These are phyloP conservation scores for Enteromius argenteus DNA, from an alignment of 2,797 vertebrate species.

Conservation along the genomic window DNA sequence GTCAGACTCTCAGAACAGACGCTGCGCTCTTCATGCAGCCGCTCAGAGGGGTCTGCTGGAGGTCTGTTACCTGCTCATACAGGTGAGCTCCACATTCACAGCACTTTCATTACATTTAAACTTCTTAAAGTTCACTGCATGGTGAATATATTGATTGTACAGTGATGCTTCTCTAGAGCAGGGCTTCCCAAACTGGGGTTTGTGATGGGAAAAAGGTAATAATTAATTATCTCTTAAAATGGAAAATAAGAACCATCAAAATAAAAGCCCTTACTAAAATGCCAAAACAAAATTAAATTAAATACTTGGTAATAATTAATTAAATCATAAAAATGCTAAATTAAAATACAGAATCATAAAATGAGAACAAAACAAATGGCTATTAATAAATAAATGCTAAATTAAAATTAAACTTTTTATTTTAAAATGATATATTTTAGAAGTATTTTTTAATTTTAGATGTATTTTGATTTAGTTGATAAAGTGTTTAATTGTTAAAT, in stretches of 20 bases:
- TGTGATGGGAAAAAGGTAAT: neutral
- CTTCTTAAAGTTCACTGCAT: neutral
- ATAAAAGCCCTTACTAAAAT: neutral
- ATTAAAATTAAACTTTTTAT: neutral
- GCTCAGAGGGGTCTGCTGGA: conserved; percentile 90
- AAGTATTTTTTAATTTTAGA: too few relatives aligned
- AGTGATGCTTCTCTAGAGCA: neutral
- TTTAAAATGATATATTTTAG: neutral
- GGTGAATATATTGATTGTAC: neutral
- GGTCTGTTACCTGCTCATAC: conserved; percentile 89
- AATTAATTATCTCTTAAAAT: neutral
- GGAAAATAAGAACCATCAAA: neutral
- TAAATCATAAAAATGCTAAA: neutral
- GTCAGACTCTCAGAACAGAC: conserved; percentile 88
- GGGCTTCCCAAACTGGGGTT: neutral
- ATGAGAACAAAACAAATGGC: neutral
- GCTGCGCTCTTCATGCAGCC: conserved; percentile 89
- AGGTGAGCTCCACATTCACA: conserved; percentile 74
- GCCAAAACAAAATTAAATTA: neutral
- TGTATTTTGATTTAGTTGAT: neutral
- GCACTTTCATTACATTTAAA: neutral
- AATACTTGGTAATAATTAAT: neutral
- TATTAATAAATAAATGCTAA: neutral
- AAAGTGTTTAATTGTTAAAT: neutral
- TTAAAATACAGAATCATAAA: neutral